Conservation (phyloP, 2,797 vertebrate species). For the Malurus splendens region DNA sequence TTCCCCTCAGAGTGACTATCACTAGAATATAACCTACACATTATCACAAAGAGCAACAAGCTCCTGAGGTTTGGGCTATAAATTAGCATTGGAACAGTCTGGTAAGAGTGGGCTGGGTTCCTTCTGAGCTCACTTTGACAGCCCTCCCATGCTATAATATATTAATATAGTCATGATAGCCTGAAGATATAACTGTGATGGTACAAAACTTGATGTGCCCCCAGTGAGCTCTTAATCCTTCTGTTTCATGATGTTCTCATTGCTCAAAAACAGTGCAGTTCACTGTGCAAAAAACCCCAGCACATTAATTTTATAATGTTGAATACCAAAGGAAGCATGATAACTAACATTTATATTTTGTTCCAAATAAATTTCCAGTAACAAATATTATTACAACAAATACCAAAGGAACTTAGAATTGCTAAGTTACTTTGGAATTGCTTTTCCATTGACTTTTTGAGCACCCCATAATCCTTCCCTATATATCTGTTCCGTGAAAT, state of each 20-base stretch:
- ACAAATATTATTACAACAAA: slow-evolving; percentile 56
- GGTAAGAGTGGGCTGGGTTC: not conserved
- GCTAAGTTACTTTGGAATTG: slow-evolving; percentile 48
- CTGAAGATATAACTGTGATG: slow-evolving; percentile 32
- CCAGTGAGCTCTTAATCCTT: slow-evolving; percentile 48
- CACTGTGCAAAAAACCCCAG: not conserved
- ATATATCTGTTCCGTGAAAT: slow-evolving; percentile 48
- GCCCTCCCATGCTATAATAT: not conserved
- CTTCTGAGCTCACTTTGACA: slow-evolving; percentile 34
- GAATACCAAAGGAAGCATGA: slow-evolving; percentile 15
- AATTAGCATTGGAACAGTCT: not conserved
- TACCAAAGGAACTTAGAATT: slow-evolving; percentile 48
- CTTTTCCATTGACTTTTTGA: slow-evolving; percentile 42
- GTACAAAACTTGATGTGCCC: slow-evolving; percentile 45
- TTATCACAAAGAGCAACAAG: not conserved
- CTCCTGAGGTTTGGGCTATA: not conserved
- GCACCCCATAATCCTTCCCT: slow-evolving; percentile 35
- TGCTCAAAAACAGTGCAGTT: slow-evolving; percentile 17
- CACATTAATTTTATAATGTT: slow-evolving; percentile 28
- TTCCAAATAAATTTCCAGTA: slow-evolving; percentile 33
- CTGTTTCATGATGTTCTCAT: not conserved
- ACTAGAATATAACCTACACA: not conserved
- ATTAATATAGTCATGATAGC: slow-evolving; percentile 49
- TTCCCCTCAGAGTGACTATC: not conserved
- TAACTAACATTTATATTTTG: slow-evolving; percentile 32